phyloP scores from a whole-genome alignment of 2,888 invertebrate species.

The Drosophila cognata region DNA sequence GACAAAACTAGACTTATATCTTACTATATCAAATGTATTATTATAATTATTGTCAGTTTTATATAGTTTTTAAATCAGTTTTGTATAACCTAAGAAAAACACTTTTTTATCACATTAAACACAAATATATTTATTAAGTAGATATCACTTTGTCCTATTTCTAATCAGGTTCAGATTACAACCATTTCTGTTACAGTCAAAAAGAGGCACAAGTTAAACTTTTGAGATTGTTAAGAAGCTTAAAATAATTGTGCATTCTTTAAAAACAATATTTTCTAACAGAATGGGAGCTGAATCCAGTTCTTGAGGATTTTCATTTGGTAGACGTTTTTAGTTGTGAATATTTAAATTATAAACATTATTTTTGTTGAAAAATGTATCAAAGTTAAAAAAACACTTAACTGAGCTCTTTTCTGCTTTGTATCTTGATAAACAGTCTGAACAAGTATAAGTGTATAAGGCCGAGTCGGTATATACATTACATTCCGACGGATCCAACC shows the following conservation, averaged over 20 bases:
- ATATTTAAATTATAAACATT: background rate
- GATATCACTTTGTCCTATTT: background rate
- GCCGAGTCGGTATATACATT: background rate
- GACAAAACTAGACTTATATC: background rate
- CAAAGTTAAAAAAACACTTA: background rate
- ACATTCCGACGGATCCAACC: background rate
- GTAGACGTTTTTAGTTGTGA: background rate
- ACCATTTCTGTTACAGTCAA: background rate
- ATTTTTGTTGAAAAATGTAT: background rate
- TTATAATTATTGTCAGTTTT: background rate
- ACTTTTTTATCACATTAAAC: background rate
- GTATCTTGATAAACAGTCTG: background rate
- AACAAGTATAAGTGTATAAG: background rate
- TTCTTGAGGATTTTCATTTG: background rate
- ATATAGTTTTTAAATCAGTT: background rate
- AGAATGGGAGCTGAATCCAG: background rate
- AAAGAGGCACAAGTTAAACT: background rate
- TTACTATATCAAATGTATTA: background rate
- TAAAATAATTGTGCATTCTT: background rate
- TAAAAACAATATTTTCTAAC: background rate
- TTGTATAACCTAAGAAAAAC: background rate
- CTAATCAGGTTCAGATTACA: background rate
- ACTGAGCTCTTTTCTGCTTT: background rate
- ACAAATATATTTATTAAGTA: background rate
- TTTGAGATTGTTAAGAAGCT: background rate